Conservation (phyloP, 2,888 invertebrate genomes). For the Mechanitis messenoides region DNA sequence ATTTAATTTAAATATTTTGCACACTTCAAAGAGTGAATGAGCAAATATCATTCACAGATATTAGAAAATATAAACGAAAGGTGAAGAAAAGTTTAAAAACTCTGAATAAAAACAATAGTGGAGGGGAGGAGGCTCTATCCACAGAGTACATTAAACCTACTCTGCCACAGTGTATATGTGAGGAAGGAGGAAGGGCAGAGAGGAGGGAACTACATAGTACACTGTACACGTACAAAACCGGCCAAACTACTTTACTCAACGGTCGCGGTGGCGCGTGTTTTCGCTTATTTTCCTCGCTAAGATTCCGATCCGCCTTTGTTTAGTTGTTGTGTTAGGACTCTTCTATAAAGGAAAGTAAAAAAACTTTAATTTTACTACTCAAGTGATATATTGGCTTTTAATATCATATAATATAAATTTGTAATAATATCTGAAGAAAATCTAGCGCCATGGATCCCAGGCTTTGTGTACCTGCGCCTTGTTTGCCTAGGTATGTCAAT, state of each 20-base stretch:
- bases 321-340: conserved; percentile 25
- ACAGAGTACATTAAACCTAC: too few relatives aligned
- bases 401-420: neutral
- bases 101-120: conserved; percentile 15
- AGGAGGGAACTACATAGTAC: conserved; percentile 47
- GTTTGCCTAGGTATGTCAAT: conserved; percentile 51
- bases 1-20: neutral
- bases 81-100: neutral
- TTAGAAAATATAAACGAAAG: conserved; percentile 10
- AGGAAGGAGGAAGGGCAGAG: conserved; percentile 45
- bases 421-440: neutral
- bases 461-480: conserved; percentile 44
- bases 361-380: too few relatives aligned
- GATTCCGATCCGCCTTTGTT: conserved; percentile 67
- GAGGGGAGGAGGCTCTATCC: conserved; percentile 55
- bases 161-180: conserved; percentile 36
- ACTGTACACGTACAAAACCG: conserved; percentile 56
- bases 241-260: conserved; percentile 73
- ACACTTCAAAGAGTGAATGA: conserved; percentile 29
- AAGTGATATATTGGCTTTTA: neutral
- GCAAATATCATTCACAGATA: conserved; percentile 12
- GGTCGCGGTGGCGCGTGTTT: conserved; percentile 67
- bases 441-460: conserved; percentile 20
- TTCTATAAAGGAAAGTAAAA: too few relatives aligned
- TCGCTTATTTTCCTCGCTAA: conserved; percentile 59